Evolutionary conservation across 2,888 invertebrate species (phyloP).

Genomic region (Tinea trinotella): DNA sequence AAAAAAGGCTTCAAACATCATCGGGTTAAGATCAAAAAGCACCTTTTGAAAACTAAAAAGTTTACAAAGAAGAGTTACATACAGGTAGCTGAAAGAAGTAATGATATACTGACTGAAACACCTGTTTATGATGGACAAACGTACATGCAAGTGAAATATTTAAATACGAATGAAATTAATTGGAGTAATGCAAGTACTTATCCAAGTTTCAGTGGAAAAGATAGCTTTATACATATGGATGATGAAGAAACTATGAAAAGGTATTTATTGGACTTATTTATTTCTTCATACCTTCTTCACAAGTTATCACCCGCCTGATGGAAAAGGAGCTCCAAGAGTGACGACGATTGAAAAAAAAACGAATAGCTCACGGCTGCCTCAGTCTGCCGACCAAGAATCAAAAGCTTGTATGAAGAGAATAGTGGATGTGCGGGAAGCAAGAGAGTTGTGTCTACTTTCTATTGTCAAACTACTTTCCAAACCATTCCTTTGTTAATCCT

Average conservation of each 20-base stretch:
- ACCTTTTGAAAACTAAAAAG: slow-evolving; percentile 32
- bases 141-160: slow-evolving; percentile 66
- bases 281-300: too few species aligned
- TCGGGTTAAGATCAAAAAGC: slow-evolving; percentile 46
- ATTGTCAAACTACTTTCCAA: too few species aligned
- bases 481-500: too few species aligned
- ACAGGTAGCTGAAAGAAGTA: slow-evolving; percentile 31
- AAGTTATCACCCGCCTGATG: too few species aligned
- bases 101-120: slow-evolving; percentile 42
- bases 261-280: slow-evolving; percentile 41
- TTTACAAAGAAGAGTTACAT: background rate
- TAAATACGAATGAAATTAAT: slow-evolving; percentile 50
- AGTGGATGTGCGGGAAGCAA: too few species aligned
- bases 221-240: slow-evolving; percentile 90
- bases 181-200: slow-evolving; percentile 59
- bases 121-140: slow-evolving; percentile 53
- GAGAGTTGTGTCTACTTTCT: too few species aligned
- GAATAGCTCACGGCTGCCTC: too few species aligned
- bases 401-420: too few species aligned
- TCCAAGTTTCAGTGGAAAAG: slow-evolving; percentile 87
- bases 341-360: too few species aligned
- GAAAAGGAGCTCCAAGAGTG: too few species aligned
- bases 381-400: too few species aligned
- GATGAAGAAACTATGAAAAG: slow-evolving; percentile 90
- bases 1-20: slow-evolving; percentile 57